Evolutionary conservation across 2,113 vertebrate species (phyloP), one percentile per base, ranked within the genome.

Genomic region (Regulus satrapa): DNA sequence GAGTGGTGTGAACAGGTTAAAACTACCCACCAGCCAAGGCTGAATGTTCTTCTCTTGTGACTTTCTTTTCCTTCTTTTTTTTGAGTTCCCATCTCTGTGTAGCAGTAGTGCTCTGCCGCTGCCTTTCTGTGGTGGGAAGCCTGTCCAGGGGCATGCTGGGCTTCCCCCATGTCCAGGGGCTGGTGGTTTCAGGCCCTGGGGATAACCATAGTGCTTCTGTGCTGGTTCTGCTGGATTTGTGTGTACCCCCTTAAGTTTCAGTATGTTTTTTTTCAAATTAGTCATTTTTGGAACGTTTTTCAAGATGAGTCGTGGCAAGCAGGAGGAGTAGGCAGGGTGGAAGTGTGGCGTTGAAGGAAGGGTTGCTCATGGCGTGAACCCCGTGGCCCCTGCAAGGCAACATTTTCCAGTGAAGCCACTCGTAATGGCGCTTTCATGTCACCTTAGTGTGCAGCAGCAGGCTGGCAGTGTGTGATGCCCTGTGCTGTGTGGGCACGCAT

Each of bases 1-100:
- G 23, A 58, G 5, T 51, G 31, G 3, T 19, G 55, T 20, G 41
- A 55, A 31, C 7, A 14, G 32, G 12, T 51, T 90, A 40, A 48
- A 63, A 79, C 34, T 10, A 55, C 29, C 0, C 2, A 8, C 0
- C 0, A 78, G 20, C 20, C 2, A 5, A 45, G 51, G 12, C 5
- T 54, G 84, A 56, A 28, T 3, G 1, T 55, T 29, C 24, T 78
- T 32, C 31, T 61, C 49, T 59, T 52, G 26, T 10, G 25, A 25
- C 28, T 5, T 46, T 1, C 2, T 73, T 77, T 32, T 61, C 9
- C 14, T 54, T 5, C 1, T 18, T 13, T 14, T 36, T 61, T 81
- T 72, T 4, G 0, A 23, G 31, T 76, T 77, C 18, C 29, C 9
- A 1, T 64, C 45, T 62, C 31, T 51, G 14, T 10, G 4, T 34